Conservation (phyloP, 2,888 invertebrate species). For the Drosophila basisetae region DNA sequence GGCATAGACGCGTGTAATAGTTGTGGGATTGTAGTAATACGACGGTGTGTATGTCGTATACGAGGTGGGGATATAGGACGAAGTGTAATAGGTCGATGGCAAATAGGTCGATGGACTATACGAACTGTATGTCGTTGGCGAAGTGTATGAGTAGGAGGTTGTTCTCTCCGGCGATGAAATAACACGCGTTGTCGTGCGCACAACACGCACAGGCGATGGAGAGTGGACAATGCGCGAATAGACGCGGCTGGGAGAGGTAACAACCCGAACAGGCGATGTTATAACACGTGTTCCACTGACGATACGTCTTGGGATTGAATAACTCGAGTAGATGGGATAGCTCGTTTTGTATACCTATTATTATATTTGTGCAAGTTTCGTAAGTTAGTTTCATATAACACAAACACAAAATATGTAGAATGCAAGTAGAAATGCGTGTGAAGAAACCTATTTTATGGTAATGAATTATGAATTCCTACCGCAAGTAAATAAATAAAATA, state of each 20-base stretch:
- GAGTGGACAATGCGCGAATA: conserved; percentile 77
- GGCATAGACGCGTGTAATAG: conserved; percentile 77
- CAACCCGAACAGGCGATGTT: conserved; percentile 83
- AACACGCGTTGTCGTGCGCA: conserved; percentile 80
- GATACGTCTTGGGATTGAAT: conserved; percentile 81
- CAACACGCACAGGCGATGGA: conserved; percentile 79
- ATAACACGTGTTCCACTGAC: conserved; percentile 81
- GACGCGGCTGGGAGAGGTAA: conserved; percentile 81
- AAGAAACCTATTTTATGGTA: background rate
- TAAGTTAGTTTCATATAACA: conserved; percentile 42
- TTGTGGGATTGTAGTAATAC: conserved; percentile 78
- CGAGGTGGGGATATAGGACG: conserved; percentile 74
- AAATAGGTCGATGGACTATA: conserved; percentile 64
- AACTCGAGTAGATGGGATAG: conserved; percentile 85
- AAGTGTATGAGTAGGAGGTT: conserved; percentile 69
- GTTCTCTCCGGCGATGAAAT: conserved; percentile 81
- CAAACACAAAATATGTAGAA: conserved; percentile 1
- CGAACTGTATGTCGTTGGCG: conserved; percentile 63
- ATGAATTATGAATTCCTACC: background rate
- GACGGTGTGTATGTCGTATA: conserved; percentile 77
- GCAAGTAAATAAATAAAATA: background rate
- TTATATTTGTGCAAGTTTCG: conserved; percentile 47
- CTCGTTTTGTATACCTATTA: conserved; percentile 84
- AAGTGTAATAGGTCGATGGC: conserved; percentile 74
- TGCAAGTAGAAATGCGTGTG: conserved; percentile 8